Evolutionary conservation across 2,797 vertebrate species (phyloP).

Genomic region (Synanceia verrucosa): DNA sequence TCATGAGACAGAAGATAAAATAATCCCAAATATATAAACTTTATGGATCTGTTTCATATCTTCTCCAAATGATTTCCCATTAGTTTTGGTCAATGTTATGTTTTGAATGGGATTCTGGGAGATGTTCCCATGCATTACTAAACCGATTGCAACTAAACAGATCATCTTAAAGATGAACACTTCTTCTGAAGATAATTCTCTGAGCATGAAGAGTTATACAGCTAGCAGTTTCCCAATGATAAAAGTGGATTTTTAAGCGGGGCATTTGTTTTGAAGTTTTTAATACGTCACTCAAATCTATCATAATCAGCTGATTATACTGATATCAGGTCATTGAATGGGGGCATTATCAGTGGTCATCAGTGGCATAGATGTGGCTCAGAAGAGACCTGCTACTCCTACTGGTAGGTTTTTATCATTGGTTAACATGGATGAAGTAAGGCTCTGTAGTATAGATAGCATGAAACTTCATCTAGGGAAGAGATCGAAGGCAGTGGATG

Average conservation of each 20-base stretch:
- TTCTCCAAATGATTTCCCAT: constrained; percentile 2
- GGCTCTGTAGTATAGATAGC: not conserved
- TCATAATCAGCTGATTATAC: not conserved
- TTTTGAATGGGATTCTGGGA: constrained; percentile 7
- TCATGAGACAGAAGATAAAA: too few species aligned
- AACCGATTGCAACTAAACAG: not conserved
- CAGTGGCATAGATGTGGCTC: not conserved
- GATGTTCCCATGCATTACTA: not conserved
- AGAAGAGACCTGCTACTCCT: not conserved
- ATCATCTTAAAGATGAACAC: not conserved
- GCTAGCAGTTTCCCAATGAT: not conserved
- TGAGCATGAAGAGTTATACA: not conserved
- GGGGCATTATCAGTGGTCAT: accelerated
- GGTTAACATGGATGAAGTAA: not conserved
- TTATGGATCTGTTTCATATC: not conserved
- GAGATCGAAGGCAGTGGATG: not conserved
- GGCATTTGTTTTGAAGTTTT: not conserved
- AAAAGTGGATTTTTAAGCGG: not conserved
- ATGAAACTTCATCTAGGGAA: not conserved
- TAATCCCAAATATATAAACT: too few species aligned
- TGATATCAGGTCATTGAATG: not conserved
- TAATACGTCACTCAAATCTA: not conserved
- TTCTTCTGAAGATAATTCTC: not conserved
- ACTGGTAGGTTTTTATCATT: not conserved
- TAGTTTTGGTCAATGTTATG: not conserved